phyloP scores from a whole-genome alignment of 1,140 invertebrate genomes.

The Oryzaephilus surinamensis region DNA sequence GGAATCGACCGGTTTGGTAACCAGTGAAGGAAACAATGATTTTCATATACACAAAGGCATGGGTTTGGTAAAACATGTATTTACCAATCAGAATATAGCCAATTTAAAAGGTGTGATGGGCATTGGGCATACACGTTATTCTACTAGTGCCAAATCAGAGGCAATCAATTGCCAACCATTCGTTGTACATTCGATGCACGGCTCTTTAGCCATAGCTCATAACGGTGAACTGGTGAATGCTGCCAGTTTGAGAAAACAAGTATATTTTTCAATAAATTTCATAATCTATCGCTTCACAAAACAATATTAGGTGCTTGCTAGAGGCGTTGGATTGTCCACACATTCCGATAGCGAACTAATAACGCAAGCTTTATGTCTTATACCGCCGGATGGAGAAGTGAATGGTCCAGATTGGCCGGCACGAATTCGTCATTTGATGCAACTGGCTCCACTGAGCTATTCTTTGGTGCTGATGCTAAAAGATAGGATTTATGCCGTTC shows the following conservation, averaged over 20 bases:
- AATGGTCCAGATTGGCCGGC: constrained; percentile 86
- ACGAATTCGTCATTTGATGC: constrained; percentile 85
- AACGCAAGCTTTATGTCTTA: constrained; percentile 86
- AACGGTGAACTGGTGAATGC: constrained; percentile 97
- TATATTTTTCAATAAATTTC: too few species aligned
- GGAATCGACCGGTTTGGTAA: constrained; percentile 93
- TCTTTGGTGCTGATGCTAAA: constrained; percentile 89
- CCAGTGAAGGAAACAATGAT: constrained; percentile 69
- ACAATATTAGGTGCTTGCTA: constrained; percentile 66
- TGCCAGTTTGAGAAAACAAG: constrained; percentile 67
- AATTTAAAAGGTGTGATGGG: constrained; percentile 84
- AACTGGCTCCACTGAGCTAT: constrained; percentile 79
- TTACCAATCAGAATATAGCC: constrained; percentile 77
- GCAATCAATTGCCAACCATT: constrained; percentile 93
- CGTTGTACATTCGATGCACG: constrained; percentile 92
- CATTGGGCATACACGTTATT: constrained; percentile 90
- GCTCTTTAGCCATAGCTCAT: constrained; percentile 86
- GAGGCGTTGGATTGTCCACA: constrained; percentile 87
- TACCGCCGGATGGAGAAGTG: constrained; percentile 77
- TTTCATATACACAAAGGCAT: constrained; percentile 85
- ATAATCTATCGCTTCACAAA: too few species aligned
- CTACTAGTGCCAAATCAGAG: constrained; percentile 85
- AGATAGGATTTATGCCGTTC: constrained; percentile 86
- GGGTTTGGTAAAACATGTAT: constrained; percentile 91
- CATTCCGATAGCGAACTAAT: constrained; percentile 94